Evolutionary conservation across 2,113 vertebrate genomes (phyloP).

Genomic region (Marcusenius ussheri): DNA sequence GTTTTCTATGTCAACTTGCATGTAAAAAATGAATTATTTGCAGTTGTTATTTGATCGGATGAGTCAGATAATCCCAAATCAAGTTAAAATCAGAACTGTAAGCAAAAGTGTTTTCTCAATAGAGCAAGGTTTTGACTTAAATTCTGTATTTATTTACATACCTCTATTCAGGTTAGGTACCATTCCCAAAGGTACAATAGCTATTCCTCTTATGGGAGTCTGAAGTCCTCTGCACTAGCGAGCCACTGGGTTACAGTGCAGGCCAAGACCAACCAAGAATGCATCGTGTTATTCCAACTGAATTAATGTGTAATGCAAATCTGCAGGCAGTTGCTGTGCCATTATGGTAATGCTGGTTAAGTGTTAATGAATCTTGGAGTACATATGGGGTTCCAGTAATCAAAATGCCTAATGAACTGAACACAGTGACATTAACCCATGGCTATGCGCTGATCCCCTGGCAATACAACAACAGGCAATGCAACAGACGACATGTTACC

Average conservation of each 20-base stretch:
- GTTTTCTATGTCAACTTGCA: neutral
- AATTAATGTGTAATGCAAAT: constrained; percentile 14
- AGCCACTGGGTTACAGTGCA: neutral
- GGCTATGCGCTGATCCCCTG: neutral
- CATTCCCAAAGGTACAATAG: neutral
- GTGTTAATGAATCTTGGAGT: constrained; percentile 17
- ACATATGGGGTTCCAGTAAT: constrained; percentile 6
- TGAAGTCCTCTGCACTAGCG: neutral
- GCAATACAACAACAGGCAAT: neutral
- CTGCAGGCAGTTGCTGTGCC: neutral
- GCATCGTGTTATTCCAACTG: neutral
- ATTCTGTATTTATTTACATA: neutral
- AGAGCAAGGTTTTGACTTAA: neutral
- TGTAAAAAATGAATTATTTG: neutral
- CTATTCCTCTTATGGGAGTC: neutral
- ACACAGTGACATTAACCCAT: neutral
- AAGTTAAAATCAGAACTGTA: neutral
- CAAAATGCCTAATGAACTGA: constrained; percentile 12
- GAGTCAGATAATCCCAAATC: neutral
- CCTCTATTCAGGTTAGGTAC: neutral
- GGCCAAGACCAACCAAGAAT: neutral
- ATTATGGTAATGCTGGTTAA: constrained; percentile 21
- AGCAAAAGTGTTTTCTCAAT: neutral
- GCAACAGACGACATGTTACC: neutral
- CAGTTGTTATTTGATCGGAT: neutral